Evolutionary conservation across 1,140 invertebrate genomes (phyloP).

Genomic region (Medauroidea extradentata): DNA sequence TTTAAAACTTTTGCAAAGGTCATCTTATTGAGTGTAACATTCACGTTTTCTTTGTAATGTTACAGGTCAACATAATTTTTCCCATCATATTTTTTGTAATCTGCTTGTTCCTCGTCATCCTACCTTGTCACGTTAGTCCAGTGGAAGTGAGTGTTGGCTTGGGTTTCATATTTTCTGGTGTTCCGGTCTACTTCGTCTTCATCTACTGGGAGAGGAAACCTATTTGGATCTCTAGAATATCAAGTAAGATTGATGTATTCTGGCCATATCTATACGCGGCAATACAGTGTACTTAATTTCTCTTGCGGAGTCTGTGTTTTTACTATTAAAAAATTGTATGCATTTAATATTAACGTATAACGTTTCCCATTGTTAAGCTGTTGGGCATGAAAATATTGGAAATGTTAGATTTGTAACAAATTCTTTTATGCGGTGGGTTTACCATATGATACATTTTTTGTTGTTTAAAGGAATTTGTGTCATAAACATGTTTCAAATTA

Average conservation of each 20-base stretch:
- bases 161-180: slow-evolving; percentile 77
- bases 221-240: slow-evolving; percentile 34
- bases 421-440: too few relatives aligned
- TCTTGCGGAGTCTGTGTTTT: not conserved
- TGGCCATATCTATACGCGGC: not conserved
- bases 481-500: too few relatives aligned
- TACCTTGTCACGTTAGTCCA: slow-evolving; percentile 73
- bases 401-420: not conserved
- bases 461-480: too few relatives aligned
- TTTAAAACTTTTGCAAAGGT: too few relatives aligned
- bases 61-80: slow-evolving; percentile 61
- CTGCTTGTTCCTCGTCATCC: slow-evolving; percentile 75
- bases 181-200: slow-evolving; percentile 87
- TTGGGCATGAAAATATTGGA: not conserved
- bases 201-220: slow-evolving; percentile 84
- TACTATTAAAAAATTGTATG: not conserved
- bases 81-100: slow-evolving; percentile 81
- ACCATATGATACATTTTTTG: too few relatives aligned
- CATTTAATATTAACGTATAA: not conserved
- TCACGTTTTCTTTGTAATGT: too few relatives aligned
- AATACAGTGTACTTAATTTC: not conserved
- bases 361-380: not conserved
- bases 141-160: slow-evolving; percentile 79
- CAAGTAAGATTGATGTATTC: slow-evolving; percentile 20
- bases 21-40: too few relatives aligned